phyloP scores from a whole-genome alignment of 2,113 vertebrate genomes.

The Bos indicus region DNA sequence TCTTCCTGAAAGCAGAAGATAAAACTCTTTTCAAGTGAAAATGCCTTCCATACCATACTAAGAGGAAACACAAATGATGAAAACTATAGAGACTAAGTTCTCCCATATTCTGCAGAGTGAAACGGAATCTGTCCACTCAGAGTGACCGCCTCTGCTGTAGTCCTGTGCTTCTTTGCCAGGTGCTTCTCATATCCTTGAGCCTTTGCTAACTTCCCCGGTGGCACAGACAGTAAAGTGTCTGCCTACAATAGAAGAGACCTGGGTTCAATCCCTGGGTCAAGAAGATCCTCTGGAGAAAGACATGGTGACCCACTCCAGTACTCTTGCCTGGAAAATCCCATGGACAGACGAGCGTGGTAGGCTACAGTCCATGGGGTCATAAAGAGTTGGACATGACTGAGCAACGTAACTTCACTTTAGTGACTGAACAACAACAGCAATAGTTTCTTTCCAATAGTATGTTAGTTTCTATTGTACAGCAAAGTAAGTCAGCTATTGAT shows the following conservation, averaged over 20 bases:
- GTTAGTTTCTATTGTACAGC: not conserved
- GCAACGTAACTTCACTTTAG: not conserved
- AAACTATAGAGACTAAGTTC: not conserved
- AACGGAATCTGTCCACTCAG: not conserved
- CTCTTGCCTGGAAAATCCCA: not conserved
- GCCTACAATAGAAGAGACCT: not conserved
- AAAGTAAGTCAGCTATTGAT: not conserved
- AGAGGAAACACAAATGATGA: not conserved
- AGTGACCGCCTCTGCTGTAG: not conserved
- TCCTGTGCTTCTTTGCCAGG: not conserved
- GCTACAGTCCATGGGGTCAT: fast-evolving
- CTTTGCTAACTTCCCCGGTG: not conserved
- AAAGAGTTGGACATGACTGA: not conserved
- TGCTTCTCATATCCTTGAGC: not conserved
- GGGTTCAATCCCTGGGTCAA: not conserved
- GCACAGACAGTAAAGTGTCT: not conserved
- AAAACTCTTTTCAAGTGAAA: too few species aligned
- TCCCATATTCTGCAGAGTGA: not conserved
- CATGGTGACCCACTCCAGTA: not conserved
- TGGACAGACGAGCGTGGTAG: not conserved
- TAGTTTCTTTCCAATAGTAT: not conserved
- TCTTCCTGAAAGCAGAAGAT: not conserved
- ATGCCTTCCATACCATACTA: too few species aligned
- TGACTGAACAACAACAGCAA: not conserved
- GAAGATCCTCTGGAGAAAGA: not conserved